These are phyloP conservation scores for Lycophotia porphyrea DNA, from an alignment of 2,888 invertebrate genomes.

Conservation along the genomic window DNA sequence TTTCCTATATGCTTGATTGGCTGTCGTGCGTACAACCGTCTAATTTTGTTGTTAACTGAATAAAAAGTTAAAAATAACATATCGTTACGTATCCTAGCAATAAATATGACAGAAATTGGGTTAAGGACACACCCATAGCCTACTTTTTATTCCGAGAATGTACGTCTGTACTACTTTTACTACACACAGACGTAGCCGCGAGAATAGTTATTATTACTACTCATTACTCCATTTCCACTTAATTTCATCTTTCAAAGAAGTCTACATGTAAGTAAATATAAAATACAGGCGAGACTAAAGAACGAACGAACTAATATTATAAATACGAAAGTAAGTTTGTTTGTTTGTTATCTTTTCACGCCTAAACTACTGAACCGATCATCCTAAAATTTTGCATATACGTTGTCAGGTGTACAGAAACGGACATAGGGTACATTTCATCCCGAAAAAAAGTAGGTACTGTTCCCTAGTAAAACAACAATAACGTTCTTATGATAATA, in stretches of 20 bases:
- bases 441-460: too few species aligned
- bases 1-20: too few species aligned
- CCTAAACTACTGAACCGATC: too few species aligned
- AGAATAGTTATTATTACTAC: conserved; percentile 35
- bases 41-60: background rate
- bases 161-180: conserved; percentile 30
- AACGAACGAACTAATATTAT: too few species aligned
- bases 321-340: too few species aligned
- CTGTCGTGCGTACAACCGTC: too few species aligned
- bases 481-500: too few species aligned
- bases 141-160: conserved; percentile 43
- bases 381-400: too few species aligned
- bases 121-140: conserved; percentile 43
- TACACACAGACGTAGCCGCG: conserved; percentile 17
- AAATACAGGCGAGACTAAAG: background rate
- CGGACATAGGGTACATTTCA: too few species aligned
- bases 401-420: too few species aligned
- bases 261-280: background rate
- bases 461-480: too few species aligned
- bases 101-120: conserved; percentile 41
- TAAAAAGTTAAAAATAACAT: conserved; percentile 14
- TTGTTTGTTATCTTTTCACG: too few species aligned
- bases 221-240: conserved; percentile 28
- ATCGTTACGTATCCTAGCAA: conserved; percentile 21
- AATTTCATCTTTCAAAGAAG: conserved; percentile 24